Evolutionary conservation across 2,113 vertebrate species (phyloP).

Genomic region (Pelecanus crispus): DNA sequence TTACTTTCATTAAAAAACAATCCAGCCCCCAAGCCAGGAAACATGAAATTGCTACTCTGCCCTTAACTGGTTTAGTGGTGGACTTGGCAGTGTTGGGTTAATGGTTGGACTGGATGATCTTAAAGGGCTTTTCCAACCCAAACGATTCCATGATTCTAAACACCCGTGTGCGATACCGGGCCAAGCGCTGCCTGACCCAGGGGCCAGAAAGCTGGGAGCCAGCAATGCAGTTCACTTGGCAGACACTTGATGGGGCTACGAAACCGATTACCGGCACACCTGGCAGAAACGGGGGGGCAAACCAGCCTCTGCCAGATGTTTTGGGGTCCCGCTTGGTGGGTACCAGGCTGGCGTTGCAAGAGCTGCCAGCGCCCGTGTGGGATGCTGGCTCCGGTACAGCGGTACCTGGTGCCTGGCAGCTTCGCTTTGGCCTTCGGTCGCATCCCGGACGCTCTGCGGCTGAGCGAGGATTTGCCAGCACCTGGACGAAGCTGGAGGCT

Average conservation of each 20-base stretch:
- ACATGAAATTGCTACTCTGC: no score
- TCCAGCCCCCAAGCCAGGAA: no score
- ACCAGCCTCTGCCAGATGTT: neutral
- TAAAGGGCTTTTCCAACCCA: no score
- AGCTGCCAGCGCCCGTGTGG: accelerated
- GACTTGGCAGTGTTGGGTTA: no score
- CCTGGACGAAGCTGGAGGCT: neutral
- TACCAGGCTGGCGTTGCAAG: accelerated
- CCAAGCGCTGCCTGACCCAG: neutral
- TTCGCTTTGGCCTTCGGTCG: accelerated
- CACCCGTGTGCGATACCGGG: accelerated
- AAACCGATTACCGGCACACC: neutral
- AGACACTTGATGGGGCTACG: slow-evolving; percentile 51
- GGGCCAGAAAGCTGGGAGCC: neutral
- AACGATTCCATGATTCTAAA: no score
- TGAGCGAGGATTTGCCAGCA: accelerated
- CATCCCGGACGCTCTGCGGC: accelerated
- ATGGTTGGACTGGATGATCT: no score
- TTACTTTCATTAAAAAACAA: no score
- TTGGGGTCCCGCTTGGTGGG: neutral
- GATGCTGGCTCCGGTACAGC: neutral
- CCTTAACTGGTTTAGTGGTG: no score
- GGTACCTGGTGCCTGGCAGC: neutral
- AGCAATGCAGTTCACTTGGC: slow-evolving; percentile 16
- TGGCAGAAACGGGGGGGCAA: neutral